Base-by-base conservation (phyloP, 1,140 invertebrate species). In the Prorops nasuta region DNA sequence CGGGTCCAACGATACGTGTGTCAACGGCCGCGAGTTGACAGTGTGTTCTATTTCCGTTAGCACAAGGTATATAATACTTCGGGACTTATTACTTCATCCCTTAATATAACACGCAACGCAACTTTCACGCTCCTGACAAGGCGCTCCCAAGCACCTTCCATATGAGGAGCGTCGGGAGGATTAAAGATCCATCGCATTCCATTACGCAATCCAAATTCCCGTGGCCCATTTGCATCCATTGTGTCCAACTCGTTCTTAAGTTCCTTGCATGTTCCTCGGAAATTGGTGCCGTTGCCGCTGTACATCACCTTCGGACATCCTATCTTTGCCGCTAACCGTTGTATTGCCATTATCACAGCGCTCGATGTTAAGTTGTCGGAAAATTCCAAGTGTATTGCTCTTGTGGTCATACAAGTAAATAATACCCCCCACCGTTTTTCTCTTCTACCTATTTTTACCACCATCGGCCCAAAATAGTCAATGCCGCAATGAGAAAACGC, bases 271-370 rank as follows among this genome's bases (percentile, higher is more conserved):
- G 57, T 54, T 19, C 65, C 68, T n/a, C 58, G 49, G 50, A 74
- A 68, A 44, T 63, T 66, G n/a, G 60, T 72, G 22, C 61, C 67
- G 46, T 71, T 68, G 37, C 70, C 67, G 0, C 60, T 61, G 16
- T 54, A 59, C 0, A 72, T 37, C 21, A 19, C 35, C 0, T 22
- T 0, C 1, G 57, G 58, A 9, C 21, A 46, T 3, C 58, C 61
- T 16, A 62, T 37, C 10, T 64, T 10, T 0, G 55, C 40, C 0
- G 55, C 56, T 59, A 74, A 66, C 1, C 66, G 16, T 37, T 59
- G 10, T 4, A 69, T 20, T 1, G 67, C 64, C 45, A 63, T 61
- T 6, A 69, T 63, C 9, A 56, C 28, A 0, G 60, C 55, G 36
- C 64, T 60, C 0, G 60, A 51, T 1, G 53, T 60, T 3, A 66